phyloP scores from a whole-genome alignment of 2,113 vertebrate species.

The Odontophorus gujanensis region DNA sequence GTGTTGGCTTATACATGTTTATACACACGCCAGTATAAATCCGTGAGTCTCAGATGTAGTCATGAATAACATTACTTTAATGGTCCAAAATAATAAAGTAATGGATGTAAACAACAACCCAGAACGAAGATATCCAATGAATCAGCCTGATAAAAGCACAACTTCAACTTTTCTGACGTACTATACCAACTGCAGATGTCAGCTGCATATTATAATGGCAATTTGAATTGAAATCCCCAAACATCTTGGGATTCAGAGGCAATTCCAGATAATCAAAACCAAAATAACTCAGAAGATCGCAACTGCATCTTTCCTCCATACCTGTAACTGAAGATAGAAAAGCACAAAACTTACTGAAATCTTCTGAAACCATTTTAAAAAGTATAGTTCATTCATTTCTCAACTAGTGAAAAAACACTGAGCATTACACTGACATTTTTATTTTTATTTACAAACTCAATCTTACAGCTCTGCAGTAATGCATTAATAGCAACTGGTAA shows the following conservation, averaged over 20 bases:
- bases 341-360: not conserved
- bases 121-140: accelerated
- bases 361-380: not conserved
- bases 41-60: not conserved
- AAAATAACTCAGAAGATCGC: not conserved
- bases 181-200: not conserved
- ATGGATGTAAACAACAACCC: not conserved
- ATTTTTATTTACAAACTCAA: not conserved
- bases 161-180: not conserved
- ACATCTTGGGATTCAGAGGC: not conserved
- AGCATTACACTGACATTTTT: not conserved
- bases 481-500: slow-evolving; percentile 13
- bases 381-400: not conserved
- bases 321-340: not conserved
- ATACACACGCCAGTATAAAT: not conserved
- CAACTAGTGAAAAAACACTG: not conserved
- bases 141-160: accelerated
- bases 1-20: too few relatives aligned
- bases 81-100: not conserved
- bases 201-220: not conserved
- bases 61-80: not conserved
- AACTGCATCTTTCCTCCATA: not conserved
- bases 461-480: slow-evolving; percentile 41
- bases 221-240: not conserved
- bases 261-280: not conserved